A percentile compares a stretch with the other conserved stretches of the same genome.
Conservation (phyloP, 2,888 invertebrate genomes). For the Unio pictorum region DNA sequence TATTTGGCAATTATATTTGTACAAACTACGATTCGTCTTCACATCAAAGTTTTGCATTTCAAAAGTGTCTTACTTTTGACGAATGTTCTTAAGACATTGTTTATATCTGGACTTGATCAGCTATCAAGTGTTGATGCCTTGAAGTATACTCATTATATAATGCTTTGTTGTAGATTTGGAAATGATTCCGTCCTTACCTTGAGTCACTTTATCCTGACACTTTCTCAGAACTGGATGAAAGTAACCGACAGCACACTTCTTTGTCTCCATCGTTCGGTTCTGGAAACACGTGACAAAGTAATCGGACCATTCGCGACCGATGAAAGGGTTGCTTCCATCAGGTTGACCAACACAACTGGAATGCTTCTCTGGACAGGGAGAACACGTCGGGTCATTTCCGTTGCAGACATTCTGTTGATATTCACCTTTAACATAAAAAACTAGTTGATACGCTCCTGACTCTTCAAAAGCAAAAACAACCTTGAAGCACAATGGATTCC, state of each 20-base stretch:
- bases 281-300: constrained; percentile 31
- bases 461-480: background rate
- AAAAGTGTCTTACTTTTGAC: constrained; percentile 9
- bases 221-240: constrained; percentile 11
- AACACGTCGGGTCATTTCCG: constrained; percentile 19
- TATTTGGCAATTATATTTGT: too few species aligned
- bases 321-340: constrained; percentile 34
- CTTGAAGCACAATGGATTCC: too few species aligned
- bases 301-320: constrained; percentile 26
- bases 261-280: constrained; percentile 35
- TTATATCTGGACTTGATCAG: too few species aligned
- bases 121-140: too few species aligned
- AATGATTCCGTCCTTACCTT: constrained; percentile 12
- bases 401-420: constrained; percentile 38
- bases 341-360: constrained; percentile 34
- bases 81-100: background rate
- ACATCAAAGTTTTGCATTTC: background rate
- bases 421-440: constrained; percentile 22
- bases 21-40: too few species aligned
- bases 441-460: background rate
- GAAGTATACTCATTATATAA: too few species aligned
- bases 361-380: constrained; percentile 27
- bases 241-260: constrained; percentile 26
- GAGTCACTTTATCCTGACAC: constrained; percentile 19
- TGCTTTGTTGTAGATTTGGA: too few species aligned